A percentile compares a stretch with the other conserved stretches of the same genome.
Conservation (phyloP, 2,113 vertebrate genomes). For the Poeciliopsis turrubarensis region DNA sequence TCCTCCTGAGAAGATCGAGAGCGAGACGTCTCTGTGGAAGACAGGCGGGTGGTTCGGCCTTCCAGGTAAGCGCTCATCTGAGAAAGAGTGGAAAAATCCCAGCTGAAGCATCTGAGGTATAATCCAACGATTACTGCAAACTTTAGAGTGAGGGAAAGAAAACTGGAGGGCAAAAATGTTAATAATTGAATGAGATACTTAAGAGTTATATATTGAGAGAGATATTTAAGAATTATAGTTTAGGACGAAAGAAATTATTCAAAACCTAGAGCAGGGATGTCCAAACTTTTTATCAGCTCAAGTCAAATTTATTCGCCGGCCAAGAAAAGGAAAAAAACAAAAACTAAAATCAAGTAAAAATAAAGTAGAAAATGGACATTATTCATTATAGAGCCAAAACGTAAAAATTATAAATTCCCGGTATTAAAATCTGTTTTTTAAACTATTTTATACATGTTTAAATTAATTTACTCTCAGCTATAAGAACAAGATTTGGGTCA, state of each 20-base stretch:
- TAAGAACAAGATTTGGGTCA: no score
- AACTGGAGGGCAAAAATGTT: not conserved
- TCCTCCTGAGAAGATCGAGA: constrained; percentile 97
- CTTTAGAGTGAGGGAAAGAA: not conserved
- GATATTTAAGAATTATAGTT: no score
- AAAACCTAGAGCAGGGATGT: constrained; percentile 1
- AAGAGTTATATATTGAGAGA: not conserved
- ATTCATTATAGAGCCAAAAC: no score
- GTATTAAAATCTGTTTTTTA: no score
- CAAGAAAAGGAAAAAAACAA: no score
- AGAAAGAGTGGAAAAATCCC: constrained; percentile 6
- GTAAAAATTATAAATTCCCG: no score
- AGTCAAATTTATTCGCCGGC: no score
- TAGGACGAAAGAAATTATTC: not conserved
- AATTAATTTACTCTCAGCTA: no score
- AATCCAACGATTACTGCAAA: constrained; percentile 10
- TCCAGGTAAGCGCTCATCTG: constrained; percentile 95
- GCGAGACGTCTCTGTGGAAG: constrained; percentile 95
- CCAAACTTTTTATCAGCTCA: no score
- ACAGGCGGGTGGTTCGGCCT: constrained; percentile 91
- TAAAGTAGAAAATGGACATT: no score
- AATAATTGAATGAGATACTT: not conserved
- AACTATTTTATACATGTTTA: no score
- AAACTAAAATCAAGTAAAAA: no score
- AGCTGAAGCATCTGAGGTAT: not conserved